phyloP scores from a whole-genome alignment of 2,113 vertebrate species.

The Pelusios castaneus region DNA sequence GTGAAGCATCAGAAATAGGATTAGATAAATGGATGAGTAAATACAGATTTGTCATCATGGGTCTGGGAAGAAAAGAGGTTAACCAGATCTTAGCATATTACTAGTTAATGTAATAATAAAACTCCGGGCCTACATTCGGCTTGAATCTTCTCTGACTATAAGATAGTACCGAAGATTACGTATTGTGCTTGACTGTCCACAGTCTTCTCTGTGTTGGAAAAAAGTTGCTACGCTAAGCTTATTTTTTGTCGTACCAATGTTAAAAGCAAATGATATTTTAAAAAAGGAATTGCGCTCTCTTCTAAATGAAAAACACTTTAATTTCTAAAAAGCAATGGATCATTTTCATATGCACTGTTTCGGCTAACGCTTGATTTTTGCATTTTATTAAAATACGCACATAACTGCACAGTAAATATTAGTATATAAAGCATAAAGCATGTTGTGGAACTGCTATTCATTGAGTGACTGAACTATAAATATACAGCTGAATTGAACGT shows the following conservation, averaged over 20 bases:
- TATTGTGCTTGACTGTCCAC: neutral
- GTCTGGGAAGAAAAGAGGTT: constrained; percentile 9
- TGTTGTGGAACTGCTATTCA: neutral
- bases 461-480: constrained; percentile 2
- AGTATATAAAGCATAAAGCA: neutral
- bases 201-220: neutral
- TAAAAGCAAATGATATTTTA: neutral
- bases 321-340: neutral
- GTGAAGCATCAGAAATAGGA: constrained; percentile 36
- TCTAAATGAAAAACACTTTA: neutral
- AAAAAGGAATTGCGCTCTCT: neutral
- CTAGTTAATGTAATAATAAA: constrained; percentile 56
- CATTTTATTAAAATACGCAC: fast-evolving
- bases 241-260: neutral
- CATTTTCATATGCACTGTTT: neutral
- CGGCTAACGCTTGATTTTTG: neutral
- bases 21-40: neutral
- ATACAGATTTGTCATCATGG: neutral
- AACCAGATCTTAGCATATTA: constrained; percentile 16
- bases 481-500: constrained; percentile 46
- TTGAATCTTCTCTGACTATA: constrained; percentile 17
- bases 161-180: neutral
- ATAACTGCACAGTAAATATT: neutral
- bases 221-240: neutral
- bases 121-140: constrained; percentile 38